Percentiles rank a stretch among this genome's conserved stretches.
Evolutionary conservation across 2,888 invertebrate genomes (phyloP).

Genomic region (Laothoe populi): DNA sequence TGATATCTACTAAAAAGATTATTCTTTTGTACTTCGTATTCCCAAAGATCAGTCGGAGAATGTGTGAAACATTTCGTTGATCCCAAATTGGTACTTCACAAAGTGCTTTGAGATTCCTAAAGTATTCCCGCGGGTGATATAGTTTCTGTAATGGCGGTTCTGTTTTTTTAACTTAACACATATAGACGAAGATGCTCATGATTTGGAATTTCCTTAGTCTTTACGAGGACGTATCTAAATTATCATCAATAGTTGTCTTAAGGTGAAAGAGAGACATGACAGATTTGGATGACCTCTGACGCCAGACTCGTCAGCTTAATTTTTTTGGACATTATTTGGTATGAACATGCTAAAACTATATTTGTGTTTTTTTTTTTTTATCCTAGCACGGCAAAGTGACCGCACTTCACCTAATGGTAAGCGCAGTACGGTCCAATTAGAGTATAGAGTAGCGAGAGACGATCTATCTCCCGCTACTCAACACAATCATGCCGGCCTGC

Average conservation of each 20-base stretch:
- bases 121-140: conserved; percentile 14
- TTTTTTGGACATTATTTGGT: too few species aligned
- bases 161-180: conserved; percentile 4
- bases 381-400: too few species aligned
- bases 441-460: too few species aligned
- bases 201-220: not conserved
- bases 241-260: not conserved
- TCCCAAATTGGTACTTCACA: conserved; percentile 19
- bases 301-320: too few species aligned
- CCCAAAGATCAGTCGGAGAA: conserved; percentile 5
- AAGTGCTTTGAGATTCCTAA: conserved; percentile 7
- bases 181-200: not conserved
- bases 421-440: too few species aligned
- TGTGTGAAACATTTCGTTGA: conserved; percentile 13
- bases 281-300: too few species aligned
- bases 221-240: not conserved
- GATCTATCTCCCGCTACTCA: too few species aligned
- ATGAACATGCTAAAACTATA: too few species aligned
- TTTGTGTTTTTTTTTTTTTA: too few species aligned
- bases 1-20: not conserved
- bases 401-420: too few species aligned
- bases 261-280: too few species aligned
- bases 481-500: too few species aligned
- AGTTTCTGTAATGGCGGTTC: conserved; percentile 9
- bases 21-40: not conserved